A percentile compares a stretch with the other conserved stretches of the same genome.
Conservation (phyloP, 2,888 invertebrate genomes). For the Tanypteryx hageni region DNA sequence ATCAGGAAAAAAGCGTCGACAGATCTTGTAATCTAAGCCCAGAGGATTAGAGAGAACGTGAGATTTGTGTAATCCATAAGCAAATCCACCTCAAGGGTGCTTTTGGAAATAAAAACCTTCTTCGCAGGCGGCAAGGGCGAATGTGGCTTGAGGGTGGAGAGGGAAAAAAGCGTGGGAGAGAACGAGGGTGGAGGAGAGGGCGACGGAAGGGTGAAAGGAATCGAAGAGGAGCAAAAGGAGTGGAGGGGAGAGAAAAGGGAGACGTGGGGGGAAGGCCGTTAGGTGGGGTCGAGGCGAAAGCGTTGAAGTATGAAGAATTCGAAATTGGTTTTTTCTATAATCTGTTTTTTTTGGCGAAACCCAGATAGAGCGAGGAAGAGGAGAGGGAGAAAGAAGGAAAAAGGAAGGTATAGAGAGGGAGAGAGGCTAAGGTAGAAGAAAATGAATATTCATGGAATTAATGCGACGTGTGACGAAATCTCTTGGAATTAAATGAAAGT, state of each 20-base stretch:
- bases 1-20: not conserved
- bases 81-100: conserved; percentile 1
- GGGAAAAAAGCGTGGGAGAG: not conserved
- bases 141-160: not conserved
- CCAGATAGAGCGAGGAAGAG: not conserved
- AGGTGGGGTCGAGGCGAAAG: not conserved
- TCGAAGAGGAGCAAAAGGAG: not conserved
- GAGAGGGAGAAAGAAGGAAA: not conserved
- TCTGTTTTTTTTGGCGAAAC: conserved; percentile 2
- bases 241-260: not conserved
- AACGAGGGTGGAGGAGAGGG: not conserved
- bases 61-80: conserved; percentile 14
- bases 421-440: not conserved
- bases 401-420: not conserved
- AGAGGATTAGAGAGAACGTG: conserved; percentile 11
- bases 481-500: conserved; percentile 13
- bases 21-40: conserved; percentile 18
- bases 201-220: not conserved
- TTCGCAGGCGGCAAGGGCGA: not conserved
- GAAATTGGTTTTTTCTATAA: conserved; percentile 35
- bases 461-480: conserved; percentile 15
- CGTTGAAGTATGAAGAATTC: conserved; percentile 32
- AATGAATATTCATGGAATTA: conserved; percentile 28
- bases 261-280: not conserved
- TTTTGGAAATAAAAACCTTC: not conserved